Percentiles rank a stretch among this genome's conserved stretches.
Evolutionary conservation across 2,113 vertebrate species (phyloP).

Genomic region (Suncus etruscus): DNA sequence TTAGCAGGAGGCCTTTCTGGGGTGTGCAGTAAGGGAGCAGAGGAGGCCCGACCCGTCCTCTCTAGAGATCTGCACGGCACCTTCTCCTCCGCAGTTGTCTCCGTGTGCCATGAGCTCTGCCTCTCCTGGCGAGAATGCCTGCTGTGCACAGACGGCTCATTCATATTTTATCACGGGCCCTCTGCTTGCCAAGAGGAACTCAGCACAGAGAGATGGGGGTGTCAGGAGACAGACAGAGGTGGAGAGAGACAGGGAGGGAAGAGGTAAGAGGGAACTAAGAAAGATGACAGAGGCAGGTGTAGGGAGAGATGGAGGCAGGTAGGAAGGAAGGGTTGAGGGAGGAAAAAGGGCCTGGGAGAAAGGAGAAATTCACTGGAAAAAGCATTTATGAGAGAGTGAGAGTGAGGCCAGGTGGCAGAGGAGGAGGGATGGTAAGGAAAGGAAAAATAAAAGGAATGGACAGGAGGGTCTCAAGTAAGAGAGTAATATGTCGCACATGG

Average conservation of each 20-base stretch:
- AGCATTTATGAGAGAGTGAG: background rate
- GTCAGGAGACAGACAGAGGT: slow-evolving; percentile 26
- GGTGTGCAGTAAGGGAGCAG: background rate
- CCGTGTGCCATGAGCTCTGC: slow-evolving; percentile 41
- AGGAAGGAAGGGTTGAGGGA: background rate
- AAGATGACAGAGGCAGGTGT: background rate
- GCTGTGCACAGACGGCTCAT: slow-evolving; percentile 76
- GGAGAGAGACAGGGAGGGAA: background rate
- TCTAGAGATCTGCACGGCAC: background rate
- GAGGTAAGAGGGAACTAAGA: background rate
- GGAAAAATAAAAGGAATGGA: slow-evolving; percentile 30
- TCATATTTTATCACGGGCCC: slow-evolving; percentile 80
- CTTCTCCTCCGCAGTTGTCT: slow-evolving; percentile 66
- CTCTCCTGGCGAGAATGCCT: slow-evolving; percentile 67
- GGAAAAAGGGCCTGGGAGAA: background rate
- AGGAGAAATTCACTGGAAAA: background rate
- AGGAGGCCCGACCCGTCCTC: background rate
- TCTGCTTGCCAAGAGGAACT: slow-evolving; percentile 77
- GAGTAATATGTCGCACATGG: background rate
- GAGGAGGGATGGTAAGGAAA: background rate
- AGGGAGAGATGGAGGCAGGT: background rate
- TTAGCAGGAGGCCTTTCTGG: background rate
- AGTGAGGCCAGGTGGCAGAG: background rate
- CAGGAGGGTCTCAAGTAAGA: background rate
- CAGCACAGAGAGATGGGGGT: slow-evolving; percentile 45